A percentile compares a stretch with the other conserved stretches of the same genome.
phyloP scores from a whole-genome alignment of 2,797 vertebrate species.

The Mycteria americana region DNA sequence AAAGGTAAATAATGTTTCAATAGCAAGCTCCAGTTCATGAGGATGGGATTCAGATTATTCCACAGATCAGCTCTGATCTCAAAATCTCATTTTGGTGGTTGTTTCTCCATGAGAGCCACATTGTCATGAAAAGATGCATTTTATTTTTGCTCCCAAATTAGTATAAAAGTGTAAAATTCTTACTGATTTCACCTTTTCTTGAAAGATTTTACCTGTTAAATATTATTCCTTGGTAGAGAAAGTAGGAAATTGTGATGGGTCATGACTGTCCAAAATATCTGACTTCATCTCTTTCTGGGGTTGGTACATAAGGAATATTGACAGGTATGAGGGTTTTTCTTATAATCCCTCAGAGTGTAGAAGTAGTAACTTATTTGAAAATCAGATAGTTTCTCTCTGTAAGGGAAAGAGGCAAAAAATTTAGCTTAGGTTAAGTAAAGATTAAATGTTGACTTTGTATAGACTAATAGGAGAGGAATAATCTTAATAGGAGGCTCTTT shows the following conservation, averaged over 20 bases:
- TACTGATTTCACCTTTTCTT: not conserved
- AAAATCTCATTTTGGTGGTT: not conserved
- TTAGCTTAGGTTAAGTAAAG: not conserved
- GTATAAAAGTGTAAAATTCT: not conserved
- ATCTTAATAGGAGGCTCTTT: not conserved
- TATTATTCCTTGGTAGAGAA: not conserved
- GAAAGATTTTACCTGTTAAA: not conserved
- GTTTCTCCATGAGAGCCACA: not conserved
- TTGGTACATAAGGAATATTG: not conserved
- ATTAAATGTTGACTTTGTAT: not conserved
- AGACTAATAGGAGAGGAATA: not conserved
- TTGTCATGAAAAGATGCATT: not conserved
- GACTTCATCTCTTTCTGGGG: not conserved
- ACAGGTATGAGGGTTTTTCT: not conserved
- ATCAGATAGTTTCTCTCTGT: not conserved
- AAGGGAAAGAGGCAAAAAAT: not conserved
- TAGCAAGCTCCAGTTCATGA: not conserved
- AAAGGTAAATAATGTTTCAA: slow-evolving; percentile 81
- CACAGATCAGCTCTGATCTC: not conserved
- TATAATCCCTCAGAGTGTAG: not conserved
- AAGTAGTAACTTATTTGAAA: not conserved
- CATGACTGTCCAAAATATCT: not conserved
- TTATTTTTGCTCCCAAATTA: not conserved
- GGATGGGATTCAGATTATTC: not conserved
- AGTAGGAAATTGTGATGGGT: not conserved